Conservation (phyloP, 2,797 vertebrate genomes). For the Botia kubotai region DNA sequence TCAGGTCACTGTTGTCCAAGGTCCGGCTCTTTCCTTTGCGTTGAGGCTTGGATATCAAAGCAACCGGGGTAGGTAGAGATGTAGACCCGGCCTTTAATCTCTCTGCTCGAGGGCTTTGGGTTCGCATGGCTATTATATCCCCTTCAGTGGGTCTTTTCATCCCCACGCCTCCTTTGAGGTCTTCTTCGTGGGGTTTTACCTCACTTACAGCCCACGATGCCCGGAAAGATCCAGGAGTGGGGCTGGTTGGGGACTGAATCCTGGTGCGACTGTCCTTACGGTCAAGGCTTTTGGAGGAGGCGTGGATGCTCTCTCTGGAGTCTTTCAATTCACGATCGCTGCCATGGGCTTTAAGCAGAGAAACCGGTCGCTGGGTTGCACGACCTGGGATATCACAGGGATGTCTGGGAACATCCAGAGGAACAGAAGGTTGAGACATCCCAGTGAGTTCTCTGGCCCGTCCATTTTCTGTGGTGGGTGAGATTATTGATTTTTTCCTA, state of each 20-base stretch:
- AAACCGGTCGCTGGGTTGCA: slow-evolving; percentile 71
- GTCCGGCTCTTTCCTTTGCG: slow-evolving; percentile 94
- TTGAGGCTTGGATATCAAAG: slow-evolving; percentile 71
- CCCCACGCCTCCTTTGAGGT: slow-evolving; percentile 58
- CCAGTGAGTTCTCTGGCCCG: slow-evolving; percentile 52
- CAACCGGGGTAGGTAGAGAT: slow-evolving; percentile 75
- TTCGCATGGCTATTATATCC: slow-evolving; percentile 73
- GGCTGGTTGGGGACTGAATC: slow-evolving; percentile 67
- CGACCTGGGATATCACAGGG: slow-evolving; percentile 68
- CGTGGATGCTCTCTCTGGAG: slow-evolving; percentile 74
- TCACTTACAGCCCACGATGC: slow-evolving; percentile 91
- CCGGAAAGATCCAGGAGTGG: slow-evolving; percentile 76
- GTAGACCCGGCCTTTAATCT: slow-evolving; percentile 75
- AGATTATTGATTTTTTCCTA: slow-evolving; percentile 66
- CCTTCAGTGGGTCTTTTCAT: slow-evolving; percentile 70
- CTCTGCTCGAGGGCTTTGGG: slow-evolving; percentile 82
- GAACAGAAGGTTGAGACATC: slow-evolving; percentile 58
- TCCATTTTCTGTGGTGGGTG: slow-evolving; percentile 58
- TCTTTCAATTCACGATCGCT: slow-evolving; percentile 73
- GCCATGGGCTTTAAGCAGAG: slow-evolving; percentile 77
- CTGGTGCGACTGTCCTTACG: slow-evolving; percentile 76
- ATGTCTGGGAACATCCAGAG: slow-evolving; percentile 50
- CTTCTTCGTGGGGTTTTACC: slow-evolving; percentile 69
- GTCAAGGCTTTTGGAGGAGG: slow-evolving; percentile 80
- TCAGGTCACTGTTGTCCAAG: slow-evolving; percentile 93